Conservation (phyloP, 2,797 vertebrate genomes). For the Fistularia commersonii region DNA sequence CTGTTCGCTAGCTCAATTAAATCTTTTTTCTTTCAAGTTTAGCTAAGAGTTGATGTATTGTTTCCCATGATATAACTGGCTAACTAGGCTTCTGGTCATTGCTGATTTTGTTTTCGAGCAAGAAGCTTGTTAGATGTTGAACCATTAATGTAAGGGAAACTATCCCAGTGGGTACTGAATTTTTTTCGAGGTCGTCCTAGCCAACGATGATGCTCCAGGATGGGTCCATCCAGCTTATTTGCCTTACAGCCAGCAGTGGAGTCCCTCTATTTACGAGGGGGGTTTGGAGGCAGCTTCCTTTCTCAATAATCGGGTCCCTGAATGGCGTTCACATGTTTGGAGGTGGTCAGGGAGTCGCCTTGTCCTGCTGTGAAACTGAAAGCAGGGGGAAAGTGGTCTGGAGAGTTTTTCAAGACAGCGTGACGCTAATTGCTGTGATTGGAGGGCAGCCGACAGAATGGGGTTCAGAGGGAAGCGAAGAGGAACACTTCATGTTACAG, state of each 20-base stretch:
- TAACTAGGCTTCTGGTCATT: no score
- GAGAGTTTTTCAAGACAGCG: constrained; percentile 86
- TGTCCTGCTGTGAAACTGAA: constrained; percentile 79
- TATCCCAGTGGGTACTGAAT: no score
- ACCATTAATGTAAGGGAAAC: no score
- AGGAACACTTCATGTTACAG: constrained; percentile 73
- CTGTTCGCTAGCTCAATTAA: no score
- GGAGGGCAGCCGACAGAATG: constrained; percentile 49
- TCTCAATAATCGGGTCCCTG: constrained; percentile 88
- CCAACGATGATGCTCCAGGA: constrained; percentile 69
- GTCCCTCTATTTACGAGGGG: constrained; percentile 86
- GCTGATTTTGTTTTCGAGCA: no score
- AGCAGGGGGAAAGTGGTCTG: constrained; percentile 81
- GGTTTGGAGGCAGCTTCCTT: constrained; percentile 79
- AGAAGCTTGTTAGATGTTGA: no score
- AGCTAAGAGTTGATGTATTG: neutral
- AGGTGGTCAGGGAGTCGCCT: constrained; percentile 76
- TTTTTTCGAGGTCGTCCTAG: neutral
- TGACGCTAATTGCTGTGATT: constrained; percentile 86
- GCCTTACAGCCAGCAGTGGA: constrained; percentile 86
- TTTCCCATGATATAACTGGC: no score
- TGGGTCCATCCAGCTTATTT: constrained; percentile 80
- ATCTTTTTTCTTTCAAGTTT: neutral
- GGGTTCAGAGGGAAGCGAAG: constrained; percentile 58
- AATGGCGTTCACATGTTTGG: constrained; percentile 96